These are phyloP conservation scores for Metallyticus violacea DNA, from an alignment of 2,888 invertebrate genomes.

Conservation along the genomic window DNA sequence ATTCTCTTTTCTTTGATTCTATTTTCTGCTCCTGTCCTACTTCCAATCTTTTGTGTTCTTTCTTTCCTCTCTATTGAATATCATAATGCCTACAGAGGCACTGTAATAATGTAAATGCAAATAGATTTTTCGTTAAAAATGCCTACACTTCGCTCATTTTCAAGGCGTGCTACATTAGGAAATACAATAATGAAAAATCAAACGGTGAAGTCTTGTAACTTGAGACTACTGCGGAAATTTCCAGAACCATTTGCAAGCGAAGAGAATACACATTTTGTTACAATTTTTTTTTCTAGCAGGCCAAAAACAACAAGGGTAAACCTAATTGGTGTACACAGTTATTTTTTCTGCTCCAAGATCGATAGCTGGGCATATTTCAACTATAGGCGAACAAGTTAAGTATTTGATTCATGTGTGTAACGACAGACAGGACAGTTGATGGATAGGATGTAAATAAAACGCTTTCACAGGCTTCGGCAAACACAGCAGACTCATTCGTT, in stretches of 20 bases:
- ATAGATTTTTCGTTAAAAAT: too few relatives aligned
- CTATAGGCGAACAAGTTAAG: not conserved
- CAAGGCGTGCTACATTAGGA: too few relatives aligned
- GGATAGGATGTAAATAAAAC: not conserved
- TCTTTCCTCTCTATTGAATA: too few relatives aligned
- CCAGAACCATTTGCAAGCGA: not conserved
- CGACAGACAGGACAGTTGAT: not conserved
- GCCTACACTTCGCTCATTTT: too few relatives aligned
- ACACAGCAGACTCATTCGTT: not conserved
- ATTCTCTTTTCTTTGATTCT: too few relatives aligned
- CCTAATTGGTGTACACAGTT: not conserved
- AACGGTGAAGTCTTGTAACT: too few relatives aligned
- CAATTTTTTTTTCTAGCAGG: not conserved
- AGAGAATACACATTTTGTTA: not conserved
- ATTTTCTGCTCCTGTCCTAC: too few relatives aligned
- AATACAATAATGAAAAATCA: too few relatives aligned
- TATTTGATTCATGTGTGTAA: not conserved
- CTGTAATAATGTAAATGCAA: too few relatives aligned
- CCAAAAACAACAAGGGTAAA: not conserved
- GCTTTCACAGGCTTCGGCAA: not conserved
- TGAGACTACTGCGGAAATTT: too few relatives aligned
- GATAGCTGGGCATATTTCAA: not conserved
- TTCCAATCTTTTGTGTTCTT: too few relatives aligned
- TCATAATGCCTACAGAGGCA: too few relatives aligned
- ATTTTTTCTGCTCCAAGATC: not conserved